Base-by-base conservation (phyloP, 2,888 invertebrate genomes). In the Ochropacha duplaris region DNA sequence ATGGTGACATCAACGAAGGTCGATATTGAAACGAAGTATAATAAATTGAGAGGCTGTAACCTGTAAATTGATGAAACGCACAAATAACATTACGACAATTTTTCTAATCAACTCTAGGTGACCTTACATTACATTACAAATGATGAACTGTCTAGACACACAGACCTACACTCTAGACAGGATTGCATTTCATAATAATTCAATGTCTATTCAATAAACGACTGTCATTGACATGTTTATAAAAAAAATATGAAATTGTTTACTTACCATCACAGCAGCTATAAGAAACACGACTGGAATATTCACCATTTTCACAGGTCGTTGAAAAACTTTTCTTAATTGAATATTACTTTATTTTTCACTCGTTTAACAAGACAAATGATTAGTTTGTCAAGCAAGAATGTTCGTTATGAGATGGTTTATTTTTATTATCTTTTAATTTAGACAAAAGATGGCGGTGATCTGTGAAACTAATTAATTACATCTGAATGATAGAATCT, bases 361-460 rank as follows among this genome's bases (percentile, higher is more conserved):
- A 80, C 79, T 86, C 85, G 87, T 86, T 88, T 77, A 61, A 84
- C 84, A 71, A 70, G 76, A 81, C 87, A 87, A 91, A 88, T 61
- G 58, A 60, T 50, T 67, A 72, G 81, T 79, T 90, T 87, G 85
- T 80, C 84, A 79, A 83, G 62, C 80, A 88, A 88, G 88, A 86
- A 64, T 68, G 74, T 78, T 81, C 74, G 74, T 65, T 60, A 56
- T 31, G 2, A 65, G 62, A 55, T 63, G 65, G 64, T 61, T 36
- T 36, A 67, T 60, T 55, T 65, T 65, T 67, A 70, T 68, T 65
- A 63, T 71, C 67, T 69, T 71, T 67, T 57, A 44, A 57, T 66
- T 62, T 55, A 62, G 68, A 74, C 71, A 70, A 74, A 69, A 63
- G 61, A 67, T 69, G 64, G 64, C 62, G 62, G 65, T 68, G 62